These are phyloP conservation scores for Sipha maydis DNA, from an alignment of 2,888 invertebrate genomes.

Conservation along the genomic window DNA sequence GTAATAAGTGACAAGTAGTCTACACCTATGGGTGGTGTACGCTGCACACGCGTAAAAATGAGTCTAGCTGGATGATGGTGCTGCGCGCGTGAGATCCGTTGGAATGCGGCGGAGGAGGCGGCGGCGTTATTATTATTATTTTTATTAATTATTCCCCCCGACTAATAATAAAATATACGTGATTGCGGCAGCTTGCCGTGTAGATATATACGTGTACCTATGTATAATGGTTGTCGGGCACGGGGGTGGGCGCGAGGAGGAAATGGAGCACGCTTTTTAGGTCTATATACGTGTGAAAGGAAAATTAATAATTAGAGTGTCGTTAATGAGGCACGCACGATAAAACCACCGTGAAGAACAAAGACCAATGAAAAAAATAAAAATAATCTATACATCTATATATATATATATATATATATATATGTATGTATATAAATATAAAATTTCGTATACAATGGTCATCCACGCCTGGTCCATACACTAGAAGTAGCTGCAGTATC, in stretches of 20 bases:
- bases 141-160: constrained; percentile 49
- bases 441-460: constrained; percentile 48
- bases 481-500: neutral
- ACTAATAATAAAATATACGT: constrained; percentile 6
- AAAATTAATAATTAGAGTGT: constrained; percentile 61
- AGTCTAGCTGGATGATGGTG: no score
- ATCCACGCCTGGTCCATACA: constrained; percentile 41
- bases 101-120: constrained; percentile 17
- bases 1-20: no score
- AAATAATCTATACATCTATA: neutral
- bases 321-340: constrained; percentile 61
- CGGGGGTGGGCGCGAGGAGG: neutral
- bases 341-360: constrained; percentile 60
- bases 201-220: no score
- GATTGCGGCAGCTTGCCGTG: neutral
- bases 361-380: constrained; percentile 36
- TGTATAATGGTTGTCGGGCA: neutral
- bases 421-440: no score
- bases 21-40: no score
- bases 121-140: constrained; percentile 7
- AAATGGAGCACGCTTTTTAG: constrained; percentile 12
- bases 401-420: constrained; percentile 26
- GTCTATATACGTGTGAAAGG: constrained; percentile 44
- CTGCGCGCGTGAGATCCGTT: constrained; percentile 15
- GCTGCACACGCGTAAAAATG: neutral